Evolutionary conservation across 2,888 invertebrate species (phyloP).

Genomic region (Sipha maydis): DNA sequence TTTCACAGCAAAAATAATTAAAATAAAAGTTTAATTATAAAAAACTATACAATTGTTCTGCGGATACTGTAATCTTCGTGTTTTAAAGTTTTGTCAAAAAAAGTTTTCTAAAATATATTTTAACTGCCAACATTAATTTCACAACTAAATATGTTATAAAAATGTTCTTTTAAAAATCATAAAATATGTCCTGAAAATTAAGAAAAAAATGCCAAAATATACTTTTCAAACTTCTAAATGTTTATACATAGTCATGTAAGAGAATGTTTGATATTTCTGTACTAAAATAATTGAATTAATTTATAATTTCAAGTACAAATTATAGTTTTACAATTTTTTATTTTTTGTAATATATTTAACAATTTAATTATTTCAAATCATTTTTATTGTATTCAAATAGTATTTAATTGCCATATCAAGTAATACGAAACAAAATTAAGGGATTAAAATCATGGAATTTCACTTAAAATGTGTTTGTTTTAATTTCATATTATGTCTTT

Average conservation of each 20-base stretch:
- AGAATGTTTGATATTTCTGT: neutral
- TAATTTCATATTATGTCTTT: too few relatives aligned
- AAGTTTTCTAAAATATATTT: neutral
- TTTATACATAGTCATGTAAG: neutral
- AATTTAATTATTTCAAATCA: too few relatives aligned
- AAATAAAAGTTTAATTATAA: neutral
- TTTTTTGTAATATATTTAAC: too few relatives aligned
- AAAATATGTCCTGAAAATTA: neutral
- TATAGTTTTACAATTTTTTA: neutral
- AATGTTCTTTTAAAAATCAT: neutral
- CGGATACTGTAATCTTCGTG: neutral
- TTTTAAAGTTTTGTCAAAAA: neutral
- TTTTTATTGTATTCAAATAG: too few relatives aligned
- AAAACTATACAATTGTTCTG: neutral
- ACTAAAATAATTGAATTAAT: neutral
- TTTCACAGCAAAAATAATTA: neutral
- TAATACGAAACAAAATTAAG: too few relatives aligned
- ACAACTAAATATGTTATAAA: neutral
- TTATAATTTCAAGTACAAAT: neutral
- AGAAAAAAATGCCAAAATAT: neutral
- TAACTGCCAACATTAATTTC: neutral
- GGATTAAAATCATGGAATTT: too few relatives aligned
- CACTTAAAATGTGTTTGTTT: too few relatives aligned
- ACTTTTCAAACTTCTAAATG: neutral
- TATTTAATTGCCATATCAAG: too few relatives aligned